Evolutionary conservation across 2,888 invertebrate species (phyloP).

Genomic region (Aelia acuminata): DNA sequence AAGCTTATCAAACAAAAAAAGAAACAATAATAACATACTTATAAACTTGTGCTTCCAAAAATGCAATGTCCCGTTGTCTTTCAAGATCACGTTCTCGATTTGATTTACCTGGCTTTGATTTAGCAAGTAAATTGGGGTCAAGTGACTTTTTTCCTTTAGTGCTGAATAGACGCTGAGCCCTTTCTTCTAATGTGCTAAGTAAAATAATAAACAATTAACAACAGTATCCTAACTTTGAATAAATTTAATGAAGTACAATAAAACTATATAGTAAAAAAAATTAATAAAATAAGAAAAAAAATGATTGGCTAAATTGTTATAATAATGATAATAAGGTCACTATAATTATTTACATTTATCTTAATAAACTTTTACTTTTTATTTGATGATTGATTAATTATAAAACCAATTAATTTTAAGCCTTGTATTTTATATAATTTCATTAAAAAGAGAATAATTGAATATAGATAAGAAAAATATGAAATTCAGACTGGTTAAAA

Average conservation of each 20-base stretch:
- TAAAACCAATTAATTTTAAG: too few relatives aligned
- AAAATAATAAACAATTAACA: background rate
- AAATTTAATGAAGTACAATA: background rate
- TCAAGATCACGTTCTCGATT: constrained; percentile 75
- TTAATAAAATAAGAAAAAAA: too few relatives aligned
- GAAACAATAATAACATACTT: constrained; percentile 39
- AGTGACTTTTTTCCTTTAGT: constrained; percentile 95
- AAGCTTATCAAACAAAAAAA: background rate
- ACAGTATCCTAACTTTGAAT: background rate
- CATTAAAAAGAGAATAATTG: too few relatives aligned
- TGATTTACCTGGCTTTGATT: constrained; percentile 84
- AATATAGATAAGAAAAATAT: too few relatives aligned
- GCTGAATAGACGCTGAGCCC: constrained; percentile 95
- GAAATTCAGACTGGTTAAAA: too few relatives aligned
- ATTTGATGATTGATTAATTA: too few relatives aligned
- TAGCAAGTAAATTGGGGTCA: constrained; percentile 92
- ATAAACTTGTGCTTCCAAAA: constrained; percentile 83
- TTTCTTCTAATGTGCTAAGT: constrained; percentile 89
- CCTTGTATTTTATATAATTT: too few relatives aligned
- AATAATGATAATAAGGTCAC: too few relatives aligned
- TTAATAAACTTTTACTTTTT: too few relatives aligned
- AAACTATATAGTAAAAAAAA: too few relatives aligned
- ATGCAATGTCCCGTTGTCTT: constrained; percentile 88
- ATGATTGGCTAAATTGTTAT: too few relatives aligned
- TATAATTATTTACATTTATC: too few relatives aligned